A percentile compares a stretch with the other conserved stretches of the same genome.
Evolutionary conservation across 2,797 vertebrate genomes (phyloP).

Genomic region (Kryptopterus vitreolus): DNA sequence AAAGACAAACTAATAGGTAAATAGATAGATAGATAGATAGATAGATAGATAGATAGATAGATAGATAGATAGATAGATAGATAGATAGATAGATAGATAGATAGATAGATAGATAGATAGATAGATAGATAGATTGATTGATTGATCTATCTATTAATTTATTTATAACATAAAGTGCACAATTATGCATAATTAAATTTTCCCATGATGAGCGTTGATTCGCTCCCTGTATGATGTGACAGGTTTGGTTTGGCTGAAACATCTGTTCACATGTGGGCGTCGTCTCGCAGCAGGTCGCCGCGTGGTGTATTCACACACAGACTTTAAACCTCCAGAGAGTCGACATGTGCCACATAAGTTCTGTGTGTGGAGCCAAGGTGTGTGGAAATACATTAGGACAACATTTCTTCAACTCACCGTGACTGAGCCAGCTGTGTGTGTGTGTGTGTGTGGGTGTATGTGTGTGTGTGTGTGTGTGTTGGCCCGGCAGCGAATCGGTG

Average conservation of each 20-base stretch:
- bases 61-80: too few relatives aligned
- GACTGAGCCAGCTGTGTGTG: conserved; percentile 69
- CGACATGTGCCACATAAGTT: conserved; percentile 79
- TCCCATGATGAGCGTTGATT: background rate
- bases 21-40: too few relatives aligned
- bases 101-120: background rate
- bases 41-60: too few relatives aligned
- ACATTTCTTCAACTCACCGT: conserved; percentile 69
- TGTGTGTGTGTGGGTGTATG: background rate
- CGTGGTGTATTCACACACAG: conserved; percentile 59
- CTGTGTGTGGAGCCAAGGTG: conserved; percentile 64
- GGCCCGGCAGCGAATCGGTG: conserved; percentile 69
- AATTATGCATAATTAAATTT: background rate
- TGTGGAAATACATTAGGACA: conserved; percentile 71
- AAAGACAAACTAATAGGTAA: too few relatives aligned
- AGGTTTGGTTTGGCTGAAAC: conserved; percentile 3
- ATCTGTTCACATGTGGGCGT: conserved; percentile 42
- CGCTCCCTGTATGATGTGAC: background rate
- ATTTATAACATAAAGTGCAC: too few relatives aligned
- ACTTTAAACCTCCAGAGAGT: conserved; percentile 58
- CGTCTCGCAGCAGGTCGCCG: conserved; percentile 7
- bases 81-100: too few relatives aligned
- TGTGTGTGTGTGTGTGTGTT: conserved; percentile 1
- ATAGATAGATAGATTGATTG: background rate
- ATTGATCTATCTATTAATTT: too few relatives aligned